Base-by-base conservation (phyloP, 2,888 invertebrate species). In the Calliopum simillimum region DNA sequence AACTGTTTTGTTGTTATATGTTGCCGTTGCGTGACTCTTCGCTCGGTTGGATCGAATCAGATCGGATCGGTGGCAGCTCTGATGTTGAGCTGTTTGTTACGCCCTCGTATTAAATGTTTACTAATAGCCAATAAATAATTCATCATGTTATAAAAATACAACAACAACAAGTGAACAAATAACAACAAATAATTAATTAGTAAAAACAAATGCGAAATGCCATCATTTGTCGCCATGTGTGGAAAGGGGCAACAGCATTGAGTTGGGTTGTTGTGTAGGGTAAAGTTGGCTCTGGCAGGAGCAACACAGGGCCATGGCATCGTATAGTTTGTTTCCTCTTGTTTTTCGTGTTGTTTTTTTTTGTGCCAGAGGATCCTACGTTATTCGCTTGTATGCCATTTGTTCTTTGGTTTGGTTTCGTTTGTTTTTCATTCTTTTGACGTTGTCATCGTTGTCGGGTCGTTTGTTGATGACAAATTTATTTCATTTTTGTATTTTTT, bases 201-300 rank as follows among this genome's bases (percentile, higher is more conserved):
- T 78, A 68, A 68, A 78, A 81, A 80, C 81, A 76, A 82, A 80
- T 81, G 79, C 74, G 66, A 78, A 79, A 80, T 81, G 79, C 79
- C 77, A 76, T 71, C 78, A 58, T 67, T 67, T 67, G 67, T 67
- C 67, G 58, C 47, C 59, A 41, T 21, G 61, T 61, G 12, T 19
- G 23, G 47, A 49, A 33, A 62, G 25, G 21, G 63, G 33, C 16
- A 19, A 8, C 49, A 51, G 43, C n/a, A 8, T 14, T 33, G 44
- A 8, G 21, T 43, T 44, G 6, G 13, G 6, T 8, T 13, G 51
- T n/a, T 19, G 61, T 4, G 43, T 64, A 51, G n/a, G n/a, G 41
- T 64, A 19, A 19, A 21, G 8, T 6, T 8, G 33, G 33, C 33
- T n/a, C n/a, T 33, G 33, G 33, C 4, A 8, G 33, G 33, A 33